Percentiles rank a stretch among this genome's conserved stretches.
These are phyloP conservation scores for Ostrea denselamellosa DNA, from an alignment of 1,140 invertebrate species.

Conservation along the genomic window DNA sequence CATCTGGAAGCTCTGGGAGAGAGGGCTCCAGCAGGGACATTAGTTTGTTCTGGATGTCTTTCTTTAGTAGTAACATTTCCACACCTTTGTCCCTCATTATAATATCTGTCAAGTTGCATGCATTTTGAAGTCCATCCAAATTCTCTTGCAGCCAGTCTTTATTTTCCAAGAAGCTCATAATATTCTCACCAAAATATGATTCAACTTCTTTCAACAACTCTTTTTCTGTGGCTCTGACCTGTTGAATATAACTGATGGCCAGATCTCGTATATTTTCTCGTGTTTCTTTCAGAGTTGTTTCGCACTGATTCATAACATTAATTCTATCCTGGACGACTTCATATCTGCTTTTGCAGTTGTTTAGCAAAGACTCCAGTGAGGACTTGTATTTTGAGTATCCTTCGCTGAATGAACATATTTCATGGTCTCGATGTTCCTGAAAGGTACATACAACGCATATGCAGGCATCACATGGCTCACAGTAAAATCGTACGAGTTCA, in stretches of 20 bases:
- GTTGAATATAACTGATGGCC: conserved; percentile 75
- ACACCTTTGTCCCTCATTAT: conserved; percentile 76
- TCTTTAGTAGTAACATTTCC: conserved; percentile 78
- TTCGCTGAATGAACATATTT: conserved; percentile 77
- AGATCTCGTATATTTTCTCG: conserved; percentile 75
- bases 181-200: conserved; percentile 72
- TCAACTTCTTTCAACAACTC: conserved; percentile 73
- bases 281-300: conserved; percentile 70
- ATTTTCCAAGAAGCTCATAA: conserved; percentile 71
- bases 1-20: conserved; percentile 61
- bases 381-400: conserved; percentile 73
- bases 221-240: conserved; percentile 72
- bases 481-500: conserved; percentile 78
- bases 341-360: conserved; percentile 67
- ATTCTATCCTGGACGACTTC: conserved; percentile 64
- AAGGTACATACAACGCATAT: conserved; percentile 78
- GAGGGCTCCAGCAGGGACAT: conserved; percentile 63
- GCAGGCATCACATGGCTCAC: conserved; percentile 77
- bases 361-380: conserved; percentile 69
- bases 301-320: conserved; percentile 73
- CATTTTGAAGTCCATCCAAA: conserved; percentile 74
- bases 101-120: conserved; percentile 76
- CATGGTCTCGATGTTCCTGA: conserved; percentile 78
- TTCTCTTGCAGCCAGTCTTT: conserved; percentile 74
- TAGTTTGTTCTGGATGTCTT: conserved; percentile 76